These are phyloP conservation scores for Parelbella ahira DNA, from an alignment of 2,888 invertebrate species.

Conservation along the genomic window DNA sequence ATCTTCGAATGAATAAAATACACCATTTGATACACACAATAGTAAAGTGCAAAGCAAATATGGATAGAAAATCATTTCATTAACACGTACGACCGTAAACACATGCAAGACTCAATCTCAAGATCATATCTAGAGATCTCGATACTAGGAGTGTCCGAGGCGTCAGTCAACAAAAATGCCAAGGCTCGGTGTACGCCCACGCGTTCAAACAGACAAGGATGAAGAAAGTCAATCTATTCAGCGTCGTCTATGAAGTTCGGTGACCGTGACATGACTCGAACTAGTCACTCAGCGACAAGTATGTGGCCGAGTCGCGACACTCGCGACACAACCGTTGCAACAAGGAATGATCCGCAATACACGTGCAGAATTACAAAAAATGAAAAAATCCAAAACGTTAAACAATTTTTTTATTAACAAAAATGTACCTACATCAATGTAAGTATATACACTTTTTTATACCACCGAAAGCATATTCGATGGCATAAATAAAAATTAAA, in stretches of 20 bases:
- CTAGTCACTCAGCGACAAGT: too few relatives aligned
- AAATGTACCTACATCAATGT: too few relatives aligned
- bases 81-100: conserved; percentile 8
- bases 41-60: not conserved
- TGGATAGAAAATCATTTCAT: conserved; percentile 8
- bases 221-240: conserved; percentile 17
- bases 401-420: too few relatives aligned
- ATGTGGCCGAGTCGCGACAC: too few relatives aligned
- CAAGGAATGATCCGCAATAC: too few relatives aligned
- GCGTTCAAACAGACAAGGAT: conserved; percentile 4
- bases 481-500: too few relatives aligned
- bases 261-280: conserved; percentile 7
- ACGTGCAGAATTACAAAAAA: too few relatives aligned
- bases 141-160: conserved; percentile 20
- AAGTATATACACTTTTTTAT: too few relatives aligned
- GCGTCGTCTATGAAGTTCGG: not conserved
- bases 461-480: too few relatives aligned
- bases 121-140: conserved; percentile 3
- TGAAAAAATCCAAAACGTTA: too few relatives aligned
- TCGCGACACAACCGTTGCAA: too few relatives aligned
- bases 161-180: conserved; percentile 27
- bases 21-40: not conserved
- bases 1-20: too few relatives aligned
- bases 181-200: conserved; percentile 28
- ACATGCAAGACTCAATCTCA: not conserved